These are phyloP conservation scores for Apomyelois bistriatella DNA, from an alignment of 2,888 invertebrate species.

Conservation along the genomic window DNA sequence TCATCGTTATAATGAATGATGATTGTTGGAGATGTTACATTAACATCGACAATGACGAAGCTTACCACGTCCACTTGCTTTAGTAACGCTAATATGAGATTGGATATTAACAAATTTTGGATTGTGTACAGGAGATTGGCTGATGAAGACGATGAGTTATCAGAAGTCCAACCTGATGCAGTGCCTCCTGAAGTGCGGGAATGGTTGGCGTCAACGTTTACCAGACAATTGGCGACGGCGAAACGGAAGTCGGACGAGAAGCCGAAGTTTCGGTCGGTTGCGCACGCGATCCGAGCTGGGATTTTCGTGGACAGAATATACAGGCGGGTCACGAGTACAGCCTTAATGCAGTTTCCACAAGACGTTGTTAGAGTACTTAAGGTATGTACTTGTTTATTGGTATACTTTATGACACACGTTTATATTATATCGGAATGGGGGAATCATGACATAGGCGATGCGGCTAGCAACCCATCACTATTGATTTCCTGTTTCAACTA, in stretches of 20 bases:
- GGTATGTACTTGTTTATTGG: conserved; percentile 72
- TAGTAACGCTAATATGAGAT: background rate
- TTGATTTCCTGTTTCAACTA: too few relatives aligned
- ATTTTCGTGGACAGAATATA: conserved; percentile 98
- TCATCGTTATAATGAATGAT: background rate
- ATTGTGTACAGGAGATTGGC: conserved; percentile 84
- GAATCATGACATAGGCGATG: too few relatives aligned
- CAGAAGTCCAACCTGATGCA: conserved; percentile 97
- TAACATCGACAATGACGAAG: background rate
- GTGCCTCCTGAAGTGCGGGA: conserved; percentile 98
- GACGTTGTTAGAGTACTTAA: conserved; percentile 92
- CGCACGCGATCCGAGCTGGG: conserved; percentile 97
- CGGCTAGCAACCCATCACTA: too few relatives aligned
- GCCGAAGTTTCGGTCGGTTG: conserved; percentile 95
- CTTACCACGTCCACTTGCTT: background rate
- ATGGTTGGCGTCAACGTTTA: conserved; percentile 98
- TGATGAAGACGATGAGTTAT: conserved; percentile 96
- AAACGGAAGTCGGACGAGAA: conserved; percentile 88
- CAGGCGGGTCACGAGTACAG: conserved; percentile 87
- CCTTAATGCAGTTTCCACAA: conserved; percentile 92
- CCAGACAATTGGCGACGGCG: conserved; percentile 90
- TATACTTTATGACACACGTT: too few relatives aligned
- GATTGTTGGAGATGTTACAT: background rate
- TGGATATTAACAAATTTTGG: conserved; percentile 24
- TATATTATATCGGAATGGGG: too few relatives aligned